Evolutionary conservation across 2,888 invertebrate species (phyloP).

Genomic region (Chouioia cunea): DNA sequence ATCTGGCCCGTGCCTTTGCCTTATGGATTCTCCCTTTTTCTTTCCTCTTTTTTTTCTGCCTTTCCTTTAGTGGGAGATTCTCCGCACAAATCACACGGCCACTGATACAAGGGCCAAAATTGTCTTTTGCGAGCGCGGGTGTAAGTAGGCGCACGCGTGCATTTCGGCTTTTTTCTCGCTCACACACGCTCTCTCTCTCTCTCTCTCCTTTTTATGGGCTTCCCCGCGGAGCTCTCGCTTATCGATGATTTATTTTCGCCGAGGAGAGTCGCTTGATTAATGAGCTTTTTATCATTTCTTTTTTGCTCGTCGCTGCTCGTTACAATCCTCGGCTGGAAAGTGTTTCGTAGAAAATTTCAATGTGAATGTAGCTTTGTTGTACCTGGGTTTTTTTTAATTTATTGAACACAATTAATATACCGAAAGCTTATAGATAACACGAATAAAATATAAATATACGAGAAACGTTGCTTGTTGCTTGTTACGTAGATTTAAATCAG

Average conservation of each 20-base stretch:
- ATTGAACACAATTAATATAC: no score
- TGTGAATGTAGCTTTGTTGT: no score
- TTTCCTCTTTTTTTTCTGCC: no score
- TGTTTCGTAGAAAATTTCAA: no score
- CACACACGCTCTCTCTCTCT: not conserved
- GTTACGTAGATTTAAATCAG: no score
- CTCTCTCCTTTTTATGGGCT: not conserved
- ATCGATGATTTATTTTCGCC: conserved; percentile 36
- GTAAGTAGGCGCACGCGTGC: conserved; percentile 14
- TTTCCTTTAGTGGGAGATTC: not conserved
- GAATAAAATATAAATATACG: no score
- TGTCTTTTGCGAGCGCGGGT: conserved; percentile 20
- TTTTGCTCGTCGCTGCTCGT: not conserved
- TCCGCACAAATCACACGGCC: conserved; percentile 33
- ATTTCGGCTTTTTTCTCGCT: not conserved
- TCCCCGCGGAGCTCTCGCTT: conserved; percentile 11
- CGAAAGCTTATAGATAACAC: no score
- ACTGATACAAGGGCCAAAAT: conserved; percentile 18
- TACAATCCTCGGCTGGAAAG: no score
- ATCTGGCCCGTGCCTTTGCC: conserved; percentile 8
- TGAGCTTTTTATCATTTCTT: conserved; percentile 1
- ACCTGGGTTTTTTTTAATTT: no score
- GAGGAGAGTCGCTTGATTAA: conserved; percentile 31
- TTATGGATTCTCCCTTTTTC: not conserved
- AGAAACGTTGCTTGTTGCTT: no score